These are phyloP conservation scores for Aphis gossypii DNA, from an alignment of 1,140 invertebrate genomes.

Conservation along the genomic window DNA sequence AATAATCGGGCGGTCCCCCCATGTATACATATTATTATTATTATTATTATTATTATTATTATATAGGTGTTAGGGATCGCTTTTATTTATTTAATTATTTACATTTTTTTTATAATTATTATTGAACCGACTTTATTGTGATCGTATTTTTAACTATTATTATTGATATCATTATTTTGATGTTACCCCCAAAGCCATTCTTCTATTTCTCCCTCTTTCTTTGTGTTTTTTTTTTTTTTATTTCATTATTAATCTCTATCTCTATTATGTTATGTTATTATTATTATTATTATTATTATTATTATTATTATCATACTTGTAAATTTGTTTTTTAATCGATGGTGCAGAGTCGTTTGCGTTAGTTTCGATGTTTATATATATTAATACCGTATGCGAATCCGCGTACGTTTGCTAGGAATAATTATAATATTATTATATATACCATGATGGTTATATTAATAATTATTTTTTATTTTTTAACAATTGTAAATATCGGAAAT, in stretches of 20 bases:
- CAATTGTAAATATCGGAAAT: constrained; percentile 21
- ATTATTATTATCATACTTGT: constrained; percentile 41
- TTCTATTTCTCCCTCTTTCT: background rate
- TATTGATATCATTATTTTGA: constrained; percentile 31
- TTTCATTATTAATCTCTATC: background rate
- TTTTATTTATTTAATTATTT: constrained; percentile 58
- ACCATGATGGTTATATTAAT: background rate
- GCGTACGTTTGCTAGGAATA: constrained; percentile 2
- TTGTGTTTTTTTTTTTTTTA: constrained; percentile 11
- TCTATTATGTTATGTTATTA: constrained; percentile 15
- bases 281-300: constrained; percentile 18
- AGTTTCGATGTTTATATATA: constrained; percentile 3
- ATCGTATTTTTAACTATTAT: constrained; percentile 54
- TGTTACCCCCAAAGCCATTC: background rate
- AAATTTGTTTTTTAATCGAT: constrained; percentile 22
- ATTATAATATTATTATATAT: background rate
- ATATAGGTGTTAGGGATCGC: constrained; percentile 43
- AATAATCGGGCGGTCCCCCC: background rate
- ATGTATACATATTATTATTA: background rate
- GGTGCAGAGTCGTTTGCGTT: constrained; percentile 24
- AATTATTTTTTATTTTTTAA: constrained; percentile 25
- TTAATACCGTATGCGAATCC: background rate
- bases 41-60: constrained; percentile 10
- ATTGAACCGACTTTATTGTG: constrained; percentile 47
- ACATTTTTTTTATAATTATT: constrained; percentile 32